Evolutionary conservation across 1,140 invertebrate species (phyloP).

Genomic region (Leptinotarsa undecemlineata): DNA sequence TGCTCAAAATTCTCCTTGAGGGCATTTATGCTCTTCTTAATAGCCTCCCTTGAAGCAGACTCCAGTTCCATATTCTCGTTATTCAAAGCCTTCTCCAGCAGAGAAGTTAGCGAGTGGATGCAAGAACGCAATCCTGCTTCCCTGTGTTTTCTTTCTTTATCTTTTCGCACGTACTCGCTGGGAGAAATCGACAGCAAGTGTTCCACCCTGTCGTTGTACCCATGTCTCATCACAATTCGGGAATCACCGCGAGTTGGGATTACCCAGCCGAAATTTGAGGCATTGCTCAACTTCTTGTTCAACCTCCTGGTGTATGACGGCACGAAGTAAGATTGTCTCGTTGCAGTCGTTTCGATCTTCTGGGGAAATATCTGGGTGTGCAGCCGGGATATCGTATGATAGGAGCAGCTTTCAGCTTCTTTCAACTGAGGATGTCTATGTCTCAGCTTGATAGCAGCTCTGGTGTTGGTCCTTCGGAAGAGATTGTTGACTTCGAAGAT

Average conservation of each 20-base stretch:
- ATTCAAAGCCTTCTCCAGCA: constrained; percentile 38
- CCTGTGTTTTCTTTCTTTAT: constrained; percentile 35
- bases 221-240: constrained; percentile 20
- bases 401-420: constrained; percentile 27
- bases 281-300: constrained; percentile 22
- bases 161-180: constrained; percentile 39
- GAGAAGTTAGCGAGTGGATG: constrained; percentile 37
- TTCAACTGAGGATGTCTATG: constrained; percentile 27
- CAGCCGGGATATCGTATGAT: constrained; percentile 30
- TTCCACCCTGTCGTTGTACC: constrained; percentile 37
- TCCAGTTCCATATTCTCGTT: constrained; percentile 20
- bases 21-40: constrained; percentile 33
- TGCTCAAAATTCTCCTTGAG: constrained; percentile 35
- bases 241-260: constrained; percentile 31
- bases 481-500: constrained; percentile 40
- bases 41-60: constrained; percentile 31
- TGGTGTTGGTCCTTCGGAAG: constrained; percentile 33
- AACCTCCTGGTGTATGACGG: not conserved
- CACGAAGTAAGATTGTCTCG: constrained; percentile 9
- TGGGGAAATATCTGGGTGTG: constrained; percentile 33
- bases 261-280: constrained; percentile 33
- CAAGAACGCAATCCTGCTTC: constrained; percentile 38
- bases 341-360: constrained; percentile 30
- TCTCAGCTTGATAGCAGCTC: constrained; percentile 32
- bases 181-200: constrained; percentile 38